These are phyloP conservation scores for Lordiphosa fenestrarum DNA, from an alignment of 2,888 invertebrate species.

Conservation along the genomic window DNA sequence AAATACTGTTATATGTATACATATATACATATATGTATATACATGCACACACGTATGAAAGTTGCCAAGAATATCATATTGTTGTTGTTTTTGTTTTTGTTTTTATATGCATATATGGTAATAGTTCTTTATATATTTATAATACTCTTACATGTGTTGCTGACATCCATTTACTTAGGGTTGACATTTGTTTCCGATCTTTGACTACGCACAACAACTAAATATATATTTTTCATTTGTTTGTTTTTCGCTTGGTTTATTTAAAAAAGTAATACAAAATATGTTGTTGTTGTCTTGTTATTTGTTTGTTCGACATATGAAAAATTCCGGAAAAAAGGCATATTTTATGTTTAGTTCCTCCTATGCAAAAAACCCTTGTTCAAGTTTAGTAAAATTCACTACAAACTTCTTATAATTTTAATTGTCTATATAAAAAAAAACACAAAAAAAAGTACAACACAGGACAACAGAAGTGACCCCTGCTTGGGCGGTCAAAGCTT, in stretches of 20 bases:
- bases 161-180: slow-evolving; percentile 3
- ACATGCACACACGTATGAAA: slow-evolving; percentile 10
- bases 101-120: slow-evolving; percentile 17
- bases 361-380: slow-evolving; percentile 4
- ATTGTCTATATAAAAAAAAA: neutral
- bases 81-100: too few species aligned
- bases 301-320: neutral
- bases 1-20: slow-evolving; percentile 40
- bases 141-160: slow-evolving; percentile 30
- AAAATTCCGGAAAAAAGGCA: too few species aligned
- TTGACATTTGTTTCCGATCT: slow-evolving; percentile 1
- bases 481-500: too few species aligned
- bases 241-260: slow-evolving; percentile 5
- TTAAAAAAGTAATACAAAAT: slow-evolving; percentile 13
- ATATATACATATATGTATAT: slow-evolving; percentile 12
- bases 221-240: slow-evolving; percentile 7
- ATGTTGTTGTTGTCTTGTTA: neutral
- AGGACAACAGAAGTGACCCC: too few species aligned
- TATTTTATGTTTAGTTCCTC: slow-evolving; percentile 3
- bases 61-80: neutral
- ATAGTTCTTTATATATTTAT: slow-evolving; percentile 8
- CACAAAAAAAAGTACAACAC: slow-evolving; percentile 22
- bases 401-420: slow-evolving; percentile 10
- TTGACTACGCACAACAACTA: slow-evolving; percentile 34
- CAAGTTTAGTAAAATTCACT: slow-evolving; percentile 17